Percentiles rank a stretch among this genome's conserved stretches.
These are phyloP conservation scores for Aphaenogaster floridana DNA, from an alignment of 1,140 invertebrate genomes.

Conservation along the genomic window DNA sequence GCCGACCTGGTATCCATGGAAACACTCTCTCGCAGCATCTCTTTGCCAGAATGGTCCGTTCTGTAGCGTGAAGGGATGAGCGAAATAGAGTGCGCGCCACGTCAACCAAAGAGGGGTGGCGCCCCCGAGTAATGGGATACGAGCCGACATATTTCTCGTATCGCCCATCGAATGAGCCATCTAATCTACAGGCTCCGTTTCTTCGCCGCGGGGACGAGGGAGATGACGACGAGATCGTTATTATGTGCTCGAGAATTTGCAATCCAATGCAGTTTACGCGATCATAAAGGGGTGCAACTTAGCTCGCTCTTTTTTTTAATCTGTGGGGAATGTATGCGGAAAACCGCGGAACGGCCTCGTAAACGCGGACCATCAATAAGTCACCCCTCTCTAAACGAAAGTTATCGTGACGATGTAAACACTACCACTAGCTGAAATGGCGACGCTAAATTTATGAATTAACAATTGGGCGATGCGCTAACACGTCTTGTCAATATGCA, in stretches of 20 bases:
- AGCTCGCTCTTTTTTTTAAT: constrained; percentile 64
- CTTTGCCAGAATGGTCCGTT: constrained; percentile 28
- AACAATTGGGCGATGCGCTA: constrained; percentile 45
- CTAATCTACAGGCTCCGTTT: constrained; percentile 38
- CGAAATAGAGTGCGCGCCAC: constrained; percentile 53
- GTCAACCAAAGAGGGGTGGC: constrained; percentile 59
- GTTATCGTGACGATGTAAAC: constrained; percentile 52
- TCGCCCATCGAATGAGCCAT: constrained; percentile 55
- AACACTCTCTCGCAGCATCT: constrained; percentile 67
- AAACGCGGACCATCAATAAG: constrained; percentile 67
- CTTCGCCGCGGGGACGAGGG: background rate
- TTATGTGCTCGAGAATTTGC: constrained; percentile 72
- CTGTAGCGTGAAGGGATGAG: constrained; percentile 56
- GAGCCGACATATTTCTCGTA: constrained; percentile 49
- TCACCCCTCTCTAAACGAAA: constrained; percentile 45
- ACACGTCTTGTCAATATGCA: constrained; percentile 14
- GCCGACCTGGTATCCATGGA: constrained; percentile 73
- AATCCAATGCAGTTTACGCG: constrained; percentile 73
- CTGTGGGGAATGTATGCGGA: constrained; percentile 46
- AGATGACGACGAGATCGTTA: constrained; percentile 63
- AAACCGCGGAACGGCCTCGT: constrained; percentile 49
- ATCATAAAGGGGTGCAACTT: constrained; percentile 69
- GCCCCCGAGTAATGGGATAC: constrained; percentile 40
- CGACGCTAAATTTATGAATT: constrained; percentile 68
- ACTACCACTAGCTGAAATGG: constrained; percentile 15